Evolutionary conservation across 1,140 invertebrate species (phyloP), one percentile per base, ranked within the genome.

Genomic region (Drosophila teissieri): DNA sequence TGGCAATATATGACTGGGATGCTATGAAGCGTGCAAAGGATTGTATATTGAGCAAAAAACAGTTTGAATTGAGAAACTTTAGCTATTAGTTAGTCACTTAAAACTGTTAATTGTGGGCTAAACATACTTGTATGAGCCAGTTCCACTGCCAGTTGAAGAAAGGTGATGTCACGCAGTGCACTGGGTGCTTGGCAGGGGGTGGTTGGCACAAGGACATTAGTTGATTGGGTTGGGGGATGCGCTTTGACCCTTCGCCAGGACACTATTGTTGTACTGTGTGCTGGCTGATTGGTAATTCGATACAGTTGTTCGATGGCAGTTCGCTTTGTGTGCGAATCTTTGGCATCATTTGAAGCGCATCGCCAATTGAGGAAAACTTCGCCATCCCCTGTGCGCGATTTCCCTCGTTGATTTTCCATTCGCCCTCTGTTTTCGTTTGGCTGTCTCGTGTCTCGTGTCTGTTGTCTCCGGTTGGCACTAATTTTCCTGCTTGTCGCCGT

Each of bases 241-340:
- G 61, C 51, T 65, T 53, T 68, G 64, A 68, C 64, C 64, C 64
- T 52, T 60, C 19, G 45, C 19, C 56, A 44, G 17, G 40, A 55
- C 22, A 37, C 54, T 56, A 52, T 82, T 88, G 82, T 79, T 82
- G 82, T 79, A 74, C 76, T 78, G 73, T 82, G 82, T 79, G 78
- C 76, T 78, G 73, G 73, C 82, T 84, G 84, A 84, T 89, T 89
- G 84, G 85, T 89, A 89, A 89, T 89, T 89, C 85, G 84, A 89
- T 89, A 89, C 84, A 89, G 73, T 84, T 84, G 84, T 89, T 86
- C 83, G 78, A 82, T 88, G 81, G 70, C 62, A 52, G 64, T 55
- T 53, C 54, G 73, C 84, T 68, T 78, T 89, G 84, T 89, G 37
- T 57, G 64, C 68, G 42, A 70, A 70, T 70, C 68, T 70, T 57